phyloP scores from a whole-genome alignment of 2,888 invertebrate genomes.

The Isotomurus palustris region DNA sequence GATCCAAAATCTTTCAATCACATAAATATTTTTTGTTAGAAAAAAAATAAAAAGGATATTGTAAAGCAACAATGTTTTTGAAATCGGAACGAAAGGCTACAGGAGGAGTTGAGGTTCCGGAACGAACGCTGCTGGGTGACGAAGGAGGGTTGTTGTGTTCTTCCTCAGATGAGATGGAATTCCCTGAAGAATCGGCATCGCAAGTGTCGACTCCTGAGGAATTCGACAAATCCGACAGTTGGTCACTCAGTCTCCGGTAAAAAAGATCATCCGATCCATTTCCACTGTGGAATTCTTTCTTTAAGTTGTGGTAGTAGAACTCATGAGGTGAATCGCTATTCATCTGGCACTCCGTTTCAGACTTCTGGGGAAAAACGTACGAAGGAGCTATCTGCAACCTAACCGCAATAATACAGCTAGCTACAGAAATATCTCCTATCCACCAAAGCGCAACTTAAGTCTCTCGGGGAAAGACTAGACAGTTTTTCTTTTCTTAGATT shows the following conservation, averaged over 20 bases:
- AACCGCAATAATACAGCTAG: not conserved
- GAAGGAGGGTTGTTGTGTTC: not conserved
- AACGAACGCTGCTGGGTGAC: not conserved
- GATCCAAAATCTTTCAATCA: not conserved
- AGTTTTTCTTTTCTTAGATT: no score
- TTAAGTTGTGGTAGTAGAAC: slow-evolving; percentile 10
- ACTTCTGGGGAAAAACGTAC: not conserved
- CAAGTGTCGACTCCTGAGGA: slow-evolving; percentile 8
- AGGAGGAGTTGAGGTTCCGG: no score
- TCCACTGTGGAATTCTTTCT: not conserved
- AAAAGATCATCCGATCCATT: slow-evolving; percentile 12
- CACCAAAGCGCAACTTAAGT: no score
- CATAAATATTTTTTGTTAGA: not conserved
- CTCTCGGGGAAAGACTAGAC: no score
- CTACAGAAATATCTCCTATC: slow-evolving; percentile 6
- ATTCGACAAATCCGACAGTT: slow-evolving; percentile 37
- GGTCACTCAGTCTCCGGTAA: slow-evolving; percentile 32
- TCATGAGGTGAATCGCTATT: slow-evolving; percentile 4
- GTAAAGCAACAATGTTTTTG: no score
- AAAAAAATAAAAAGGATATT: not conserved
- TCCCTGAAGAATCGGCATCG: slow-evolving; percentile 4
- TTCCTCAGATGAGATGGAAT: no score
- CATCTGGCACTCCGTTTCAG: slow-evolving; percentile 1
- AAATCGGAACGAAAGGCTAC: no score
- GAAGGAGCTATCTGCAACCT: slow-evolving; percentile 11